phyloP scores from a whole-genome alignment of 2,113 vertebrate genomes.

The Pterophyllum scalare region DNA sequence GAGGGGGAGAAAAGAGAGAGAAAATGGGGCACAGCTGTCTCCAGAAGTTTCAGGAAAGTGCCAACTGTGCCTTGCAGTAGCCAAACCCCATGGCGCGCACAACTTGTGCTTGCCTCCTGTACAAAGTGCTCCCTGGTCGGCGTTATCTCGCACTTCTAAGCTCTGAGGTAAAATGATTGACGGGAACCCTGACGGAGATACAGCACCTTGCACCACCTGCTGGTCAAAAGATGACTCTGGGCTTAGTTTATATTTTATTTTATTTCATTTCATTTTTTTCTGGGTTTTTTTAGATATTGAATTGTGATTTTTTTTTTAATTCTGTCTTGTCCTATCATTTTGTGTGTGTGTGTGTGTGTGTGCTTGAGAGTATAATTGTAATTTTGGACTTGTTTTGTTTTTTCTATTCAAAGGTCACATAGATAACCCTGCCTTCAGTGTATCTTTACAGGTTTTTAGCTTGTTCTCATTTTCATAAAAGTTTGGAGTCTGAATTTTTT shows the following conservation, averaged over 20 bases:
- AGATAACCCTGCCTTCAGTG: not conserved
- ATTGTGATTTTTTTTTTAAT: not conserved
- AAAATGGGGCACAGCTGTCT: not conserved
- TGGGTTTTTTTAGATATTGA: not conserved
- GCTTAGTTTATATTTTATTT: not conserved
- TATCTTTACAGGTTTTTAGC: not conserved
- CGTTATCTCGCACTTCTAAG: not conserved
- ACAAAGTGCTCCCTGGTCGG: constrained; percentile 21
- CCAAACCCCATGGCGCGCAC: constrained; percentile 54
- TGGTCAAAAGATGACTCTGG: constrained; percentile 23
- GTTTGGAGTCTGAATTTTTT: not conserved
- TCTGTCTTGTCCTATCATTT: not conserved
- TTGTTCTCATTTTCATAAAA: not conserved
- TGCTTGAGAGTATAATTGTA: not conserved
- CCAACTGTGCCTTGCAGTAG: constrained; percentile 32
- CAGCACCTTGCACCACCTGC: constrained; percentile 59
- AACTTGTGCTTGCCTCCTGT: constrained; percentile 22
- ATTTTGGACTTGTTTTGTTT: too few species aligned
- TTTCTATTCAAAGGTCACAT: too few species aligned
- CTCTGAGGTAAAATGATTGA: constrained; percentile 43
- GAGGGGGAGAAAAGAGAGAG: not conserved
- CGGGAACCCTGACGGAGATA: not conserved
- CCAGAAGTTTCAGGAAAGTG: constrained; percentile 33
- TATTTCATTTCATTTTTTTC: not conserved
- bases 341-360: not conserved